Evolutionary conservation across 2,113 vertebrate genomes (phyloP).

Genomic region (Trogon surrucura): DNA sequence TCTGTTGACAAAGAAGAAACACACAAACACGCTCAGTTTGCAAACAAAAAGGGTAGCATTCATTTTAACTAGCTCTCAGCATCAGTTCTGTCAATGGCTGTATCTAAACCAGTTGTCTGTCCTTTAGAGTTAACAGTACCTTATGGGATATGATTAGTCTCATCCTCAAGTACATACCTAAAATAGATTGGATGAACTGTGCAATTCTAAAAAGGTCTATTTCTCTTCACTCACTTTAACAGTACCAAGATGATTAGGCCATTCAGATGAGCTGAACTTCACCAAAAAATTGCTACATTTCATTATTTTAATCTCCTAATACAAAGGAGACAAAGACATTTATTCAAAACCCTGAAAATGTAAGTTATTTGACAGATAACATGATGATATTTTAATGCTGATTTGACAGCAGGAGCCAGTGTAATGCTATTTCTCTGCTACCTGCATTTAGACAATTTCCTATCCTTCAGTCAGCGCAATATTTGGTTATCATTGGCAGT

Average conservation of each 20-base stretch:
- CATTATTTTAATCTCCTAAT: neutral
- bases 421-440: neutral
- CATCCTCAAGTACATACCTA: neutral
- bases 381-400: neutral
- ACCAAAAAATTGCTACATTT: neutral
- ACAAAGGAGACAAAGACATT: neutral
- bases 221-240: neutral
- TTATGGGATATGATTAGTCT: neutral
- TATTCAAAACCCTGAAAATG: neutral
- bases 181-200: neutral
- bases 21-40: neutral
- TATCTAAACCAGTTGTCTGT: neutral
- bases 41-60: neutral
- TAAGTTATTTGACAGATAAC: neutral
- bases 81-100: neutral
- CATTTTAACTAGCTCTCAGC: neutral
- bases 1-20: neutral
- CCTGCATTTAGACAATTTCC: neutral
- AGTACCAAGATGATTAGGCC: neutral
- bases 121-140: neutral
- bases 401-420: neutral
- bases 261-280: neutral
- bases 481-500: neutral
- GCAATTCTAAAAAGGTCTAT: neutral
- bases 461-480: neutral